These are phyloP conservation scores for Drosophila cognata DNA, from an alignment of 2,888 invertebrate species.

Conservation along the genomic window DNA sequence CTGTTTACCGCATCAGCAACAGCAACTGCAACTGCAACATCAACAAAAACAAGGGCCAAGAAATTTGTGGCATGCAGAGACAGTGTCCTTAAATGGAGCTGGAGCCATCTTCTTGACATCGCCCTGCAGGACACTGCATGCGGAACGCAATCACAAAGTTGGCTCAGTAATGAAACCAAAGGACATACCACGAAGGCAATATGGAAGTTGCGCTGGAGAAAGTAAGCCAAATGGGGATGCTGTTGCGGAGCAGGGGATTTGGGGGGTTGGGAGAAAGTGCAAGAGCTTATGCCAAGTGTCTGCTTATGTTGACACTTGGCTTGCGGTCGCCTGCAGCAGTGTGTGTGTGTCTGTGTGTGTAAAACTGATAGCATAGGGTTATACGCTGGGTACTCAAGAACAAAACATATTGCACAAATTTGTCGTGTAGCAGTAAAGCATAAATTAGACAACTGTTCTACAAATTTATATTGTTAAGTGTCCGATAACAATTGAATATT, in stretches of 20 bases:
- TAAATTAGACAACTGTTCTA: constrained; percentile 23
- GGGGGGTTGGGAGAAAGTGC: neutral
- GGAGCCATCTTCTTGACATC: constrained; percentile 4
- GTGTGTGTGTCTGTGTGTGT: neutral
- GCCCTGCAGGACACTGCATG: constrained; percentile 24
- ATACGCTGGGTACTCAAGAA: constrained; percentile 12
- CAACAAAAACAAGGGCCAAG: constrained; percentile 19
- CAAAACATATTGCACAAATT: constrained; percentile 22
- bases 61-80: constrained; percentile 35
- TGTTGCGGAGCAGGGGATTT: neutral
- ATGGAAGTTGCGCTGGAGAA: neutral
- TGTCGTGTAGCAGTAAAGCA: neutral
- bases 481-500: neutral
- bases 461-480: constrained; percentile 11
- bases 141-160: constrained; percentile 46
- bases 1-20: constrained; percentile 59
- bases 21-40: constrained; percentile 44
- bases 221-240: neutral
- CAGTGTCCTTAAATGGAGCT: constrained; percentile 14
- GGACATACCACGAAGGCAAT: constrained; percentile 22
- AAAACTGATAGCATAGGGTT: constrained; percentile 3
- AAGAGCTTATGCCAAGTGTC: constrained; percentile 20
- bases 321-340: constrained; percentile 31
- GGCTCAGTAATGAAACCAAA: constrained; percentile 37
- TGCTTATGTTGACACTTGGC: constrained; percentile 34